Evolutionary conservation across 2,797 vertebrate genomes (phyloP), one percentile per base, ranked within the genome.

Genomic region (Craterocephalus amniculus): DNA sequence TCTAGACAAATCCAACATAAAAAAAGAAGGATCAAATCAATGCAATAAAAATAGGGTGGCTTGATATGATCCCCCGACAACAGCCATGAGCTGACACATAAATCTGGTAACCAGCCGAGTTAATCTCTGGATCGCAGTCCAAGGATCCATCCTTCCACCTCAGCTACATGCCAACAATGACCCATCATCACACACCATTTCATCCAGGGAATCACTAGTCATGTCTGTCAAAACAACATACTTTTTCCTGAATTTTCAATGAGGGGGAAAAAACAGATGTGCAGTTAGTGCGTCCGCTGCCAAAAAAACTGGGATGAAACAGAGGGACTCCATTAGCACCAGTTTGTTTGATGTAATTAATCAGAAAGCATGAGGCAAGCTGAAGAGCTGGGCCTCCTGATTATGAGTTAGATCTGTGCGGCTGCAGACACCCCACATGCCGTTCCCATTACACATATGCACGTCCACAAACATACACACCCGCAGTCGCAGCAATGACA

Each of bases 321-420:
- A 13, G 36, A 64, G 65, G 31, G 64, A 73, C 64, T 85, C 60
- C 62, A 85, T 87, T 84, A 83, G 76, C 73, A 58, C 45, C 64
- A 38, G 78, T 76, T 76, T 83, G 69, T 87, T 88, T 86, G 83
- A 84, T 75, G 75, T 87, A 86, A 93, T 91, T 91, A 91, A 93
- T 92, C 84, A 86, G 81, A 81, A 81, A 84, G 84, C 16, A 49
- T 22, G 58, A 79, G 68, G 73, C 72, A 82, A 74, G 76, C 74
- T 78, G 74, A 88, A 62, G 80, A 79, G 68, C 84, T 4, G 27
- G 66, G 52, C 65, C 48, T 70, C 74, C 72, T 87, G 79, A 90
- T 88, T 89, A 87, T 78, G 71, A 83, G 83, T 87, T 72, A 87
- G 60, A 71, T 65, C 74, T 74, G 49, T 54, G 63, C 40, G 61